Base-by-base conservation (phyloP, 1,140 invertebrate genomes). In the Ceratitis capitata region DNA sequence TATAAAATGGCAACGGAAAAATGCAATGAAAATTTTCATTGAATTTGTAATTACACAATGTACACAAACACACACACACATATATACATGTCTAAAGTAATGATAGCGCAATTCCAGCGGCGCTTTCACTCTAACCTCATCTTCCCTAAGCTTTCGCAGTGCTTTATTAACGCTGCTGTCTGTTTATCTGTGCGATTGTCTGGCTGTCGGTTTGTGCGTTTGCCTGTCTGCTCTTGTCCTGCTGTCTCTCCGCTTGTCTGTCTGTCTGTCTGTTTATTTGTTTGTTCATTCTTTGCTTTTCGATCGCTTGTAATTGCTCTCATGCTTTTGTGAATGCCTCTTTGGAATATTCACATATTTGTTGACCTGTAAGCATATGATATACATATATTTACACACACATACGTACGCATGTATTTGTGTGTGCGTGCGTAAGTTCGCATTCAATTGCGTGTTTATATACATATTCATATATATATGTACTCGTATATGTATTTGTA, bases 31-130 rank as follows among this genome's bases (percentile, higher is more conserved):
- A 90, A 89, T 90, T 88, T 90, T 89, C 89, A 90, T 90, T 90
- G 89, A 90, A 90, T 90, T 90, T 88, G 89, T 89, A 90, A 90
- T 90, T 90, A 90, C 89, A 90, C 89, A 89, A n/a, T n/a, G n/a
- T 39, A 12, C 69, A 14, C 29, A 14, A 4, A 23, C 69, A 78
- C 35, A 23, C n/a, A n/a, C 19, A 23, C 69, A 74, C 35, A 74
- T 39, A 9, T 3, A 26, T 29, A 23, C 23, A 0, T 10, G 14
- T 16, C n/a, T 19, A 12, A 10, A 53, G 14, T 53, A 53, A 14
- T 53, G 14, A 0, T 16, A 23, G 7, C n/a, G 39, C 19, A 19
- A 45, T 78, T 78, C 10, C 69, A 23, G 0, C 69, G n/a, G n/a
- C n/a, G n/a, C n/a, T n/a, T n/a, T n/a, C n/a, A n/a, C n/a, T n/a